Conservation (phyloP, 2,113 vertebrate species). For the Triplophysa siluroides region DNA sequence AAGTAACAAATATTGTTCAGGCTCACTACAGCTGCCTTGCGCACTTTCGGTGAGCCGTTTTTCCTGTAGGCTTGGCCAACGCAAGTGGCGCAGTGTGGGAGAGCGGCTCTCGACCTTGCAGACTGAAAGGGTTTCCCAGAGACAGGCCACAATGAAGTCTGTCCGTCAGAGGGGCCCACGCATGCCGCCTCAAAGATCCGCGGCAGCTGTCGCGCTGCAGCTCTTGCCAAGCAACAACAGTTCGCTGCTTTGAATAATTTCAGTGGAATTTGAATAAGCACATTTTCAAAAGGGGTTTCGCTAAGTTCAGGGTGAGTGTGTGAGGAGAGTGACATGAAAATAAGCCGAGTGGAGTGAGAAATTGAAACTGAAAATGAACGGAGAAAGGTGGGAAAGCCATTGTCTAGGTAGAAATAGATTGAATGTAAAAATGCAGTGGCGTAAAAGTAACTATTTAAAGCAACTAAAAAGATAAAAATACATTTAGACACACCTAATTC, state of each 20-base stretch:
- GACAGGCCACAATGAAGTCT: conserved; percentile 51
- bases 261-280: conserved; percentile 41
- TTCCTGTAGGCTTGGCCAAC: conserved; percentile 39
- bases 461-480: neutral
- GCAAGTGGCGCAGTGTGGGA: conserved; percentile 44
- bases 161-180: conserved; percentile 56
- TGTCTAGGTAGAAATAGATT: conserved; percentile 9
- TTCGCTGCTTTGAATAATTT: conserved; percentile 52
- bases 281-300: conserved; percentile 46
- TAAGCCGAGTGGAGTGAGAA: conserved; percentile 28
- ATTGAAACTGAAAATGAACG: conserved; percentile 1
- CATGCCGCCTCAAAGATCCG: conserved; percentile 44
- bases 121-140: conserved; percentile 60
- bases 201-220: conserved; percentile 55
- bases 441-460: neutral
- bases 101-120: conserved; percentile 48
- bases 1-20: conserved; percentile 42
- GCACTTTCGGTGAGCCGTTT: conserved; percentile 41
- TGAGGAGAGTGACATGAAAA: conserved; percentile 11
- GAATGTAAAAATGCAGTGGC: neutral
- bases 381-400: conserved; percentile 26
- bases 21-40: conserved; percentile 41
- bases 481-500: too few relatives aligned
- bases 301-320: conserved; percentile 24
- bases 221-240: conserved; percentile 43